Conservation (phyloP, 2,888 invertebrate genomes). For the Andrena dorsata region DNA sequence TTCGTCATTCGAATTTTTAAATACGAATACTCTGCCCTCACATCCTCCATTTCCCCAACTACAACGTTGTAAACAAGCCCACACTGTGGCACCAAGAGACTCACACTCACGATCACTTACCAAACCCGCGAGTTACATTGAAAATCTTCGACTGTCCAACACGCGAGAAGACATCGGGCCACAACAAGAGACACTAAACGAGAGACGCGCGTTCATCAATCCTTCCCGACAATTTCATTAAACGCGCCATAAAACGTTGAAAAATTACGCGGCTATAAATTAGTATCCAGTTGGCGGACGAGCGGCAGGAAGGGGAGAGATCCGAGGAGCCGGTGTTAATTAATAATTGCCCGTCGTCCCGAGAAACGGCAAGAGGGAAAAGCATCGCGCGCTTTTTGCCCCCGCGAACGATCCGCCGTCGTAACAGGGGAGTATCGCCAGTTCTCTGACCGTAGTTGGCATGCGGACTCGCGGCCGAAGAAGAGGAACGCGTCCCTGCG, state of each 20-base stretch:
- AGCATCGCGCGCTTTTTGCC: conserved; percentile 43
- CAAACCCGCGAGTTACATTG: not conserved
- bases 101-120: too few relatives aligned
- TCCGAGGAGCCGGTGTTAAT: conserved; percentile 44
- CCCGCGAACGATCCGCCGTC: conserved; percentile 2
- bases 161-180: not conserved
- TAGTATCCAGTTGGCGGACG: conserved; percentile 14
- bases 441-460: conserved; percentile 56
- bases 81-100: too few relatives aligned
- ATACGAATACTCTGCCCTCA: too few relatives aligned
- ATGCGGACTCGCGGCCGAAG: conserved; percentile 19
- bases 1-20: too few relatives aligned
- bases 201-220: conserved; percentile 13
- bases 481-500: conserved; percentile 18
- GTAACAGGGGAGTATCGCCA: conserved; percentile 36
- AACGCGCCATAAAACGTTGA: not conserved
- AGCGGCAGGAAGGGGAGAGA: not conserved
- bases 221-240: conserved; percentile 19
- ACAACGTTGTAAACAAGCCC: too few relatives aligned
- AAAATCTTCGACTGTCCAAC: not conserved
- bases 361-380: conserved; percentile 24
- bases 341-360: conserved; percentile 52
- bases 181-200: not conserved
- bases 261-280: conserved; percentile 36
- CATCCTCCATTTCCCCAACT: too few relatives aligned